phyloP scores from a whole-genome alignment of 2,797 vertebrate species.

The Macrochelys suwanniensis region DNA sequence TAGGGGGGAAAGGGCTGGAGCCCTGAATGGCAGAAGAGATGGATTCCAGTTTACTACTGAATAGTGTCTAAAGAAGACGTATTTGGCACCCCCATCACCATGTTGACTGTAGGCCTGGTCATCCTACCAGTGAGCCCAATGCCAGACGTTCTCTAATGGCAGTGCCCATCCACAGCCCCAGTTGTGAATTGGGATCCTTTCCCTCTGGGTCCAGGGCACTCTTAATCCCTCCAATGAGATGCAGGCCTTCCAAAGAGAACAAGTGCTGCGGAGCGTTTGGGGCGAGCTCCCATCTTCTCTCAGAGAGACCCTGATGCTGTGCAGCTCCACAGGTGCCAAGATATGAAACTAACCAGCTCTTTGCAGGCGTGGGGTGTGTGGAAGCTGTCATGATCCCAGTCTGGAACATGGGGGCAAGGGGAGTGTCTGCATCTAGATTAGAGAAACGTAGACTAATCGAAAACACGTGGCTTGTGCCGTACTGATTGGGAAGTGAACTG shows the following conservation, averaged over 20 bases:
- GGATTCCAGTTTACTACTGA: neutral
- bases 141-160: neutral
- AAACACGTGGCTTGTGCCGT: neutral
- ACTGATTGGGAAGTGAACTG: neutral
- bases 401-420: neutral
- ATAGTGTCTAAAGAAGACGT: neutral
- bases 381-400: accelerated
- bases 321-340: neutral
- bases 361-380: neutral
- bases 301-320: neutral
- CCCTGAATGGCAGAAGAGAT: neutral
- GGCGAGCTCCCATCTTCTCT: accelerated
- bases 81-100: neutral
- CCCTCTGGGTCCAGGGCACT: neutral
- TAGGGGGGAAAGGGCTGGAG: neutral
- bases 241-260: neutral
- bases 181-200: neutral
- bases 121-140: neutral
- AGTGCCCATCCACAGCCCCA: neutral
- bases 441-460: neutral
- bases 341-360: neutral
- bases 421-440: neutral
- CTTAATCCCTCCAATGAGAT: neutral
- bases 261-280: accelerated
- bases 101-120: neutral